A percentile compares a stretch with the other conserved stretches of the same genome.
These are phyloP conservation scores for Drosophila crucigera DNA, from an alignment of 2,888 invertebrate genomes.

Conservation along the genomic window DNA sequence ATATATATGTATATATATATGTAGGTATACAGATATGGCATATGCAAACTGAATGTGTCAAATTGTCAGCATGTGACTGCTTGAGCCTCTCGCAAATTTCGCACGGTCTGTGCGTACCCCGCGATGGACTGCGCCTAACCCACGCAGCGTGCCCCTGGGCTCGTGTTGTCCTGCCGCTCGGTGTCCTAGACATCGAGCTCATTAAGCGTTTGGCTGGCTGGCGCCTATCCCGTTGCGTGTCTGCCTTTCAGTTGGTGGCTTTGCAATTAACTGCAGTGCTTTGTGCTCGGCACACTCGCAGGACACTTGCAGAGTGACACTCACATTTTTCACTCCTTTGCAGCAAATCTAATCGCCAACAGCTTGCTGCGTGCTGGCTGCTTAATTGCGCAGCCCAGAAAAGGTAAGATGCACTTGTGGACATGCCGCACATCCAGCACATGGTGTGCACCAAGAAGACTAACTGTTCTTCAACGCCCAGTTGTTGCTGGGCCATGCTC, in stretches of 20 bases:
- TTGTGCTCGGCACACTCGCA: constrained; percentile 50
- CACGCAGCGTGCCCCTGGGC: constrained; percentile 60
- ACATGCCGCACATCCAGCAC: constrained; percentile 46
- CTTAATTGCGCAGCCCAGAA: constrained; percentile 54
- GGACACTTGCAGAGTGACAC: constrained; percentile 51
- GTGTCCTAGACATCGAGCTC: constrained; percentile 57
- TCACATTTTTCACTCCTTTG: constrained; percentile 70
- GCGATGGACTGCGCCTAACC: constrained; percentile 49
- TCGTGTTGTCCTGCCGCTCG: constrained; percentile 9
- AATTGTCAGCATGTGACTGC: constrained; percentile 67
- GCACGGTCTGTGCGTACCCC: constrained; percentile 53
- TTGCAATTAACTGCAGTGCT: constrained; percentile 78
- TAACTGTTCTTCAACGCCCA: constrained; percentile 46
- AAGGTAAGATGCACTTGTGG: constrained; percentile 1
- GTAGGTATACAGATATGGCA: not conserved
- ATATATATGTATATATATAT: not conserved
- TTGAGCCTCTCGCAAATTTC: constrained; percentile 51
- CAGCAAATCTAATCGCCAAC: constrained; percentile 68
- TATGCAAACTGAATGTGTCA: constrained; percentile 60
- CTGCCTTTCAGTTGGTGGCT: constrained; percentile 70
- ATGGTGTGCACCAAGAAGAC: constrained; percentile 36
- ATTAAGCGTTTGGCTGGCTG: constrained; percentile 61
- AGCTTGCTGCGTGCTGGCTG: constrained; percentile 62
- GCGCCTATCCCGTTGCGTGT: constrained; percentile 74
- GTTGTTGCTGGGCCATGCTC: not conserved